Conservation (phyloP, 2,888 invertebrate species). For the Leptinotarsa tumamoca region DNA sequence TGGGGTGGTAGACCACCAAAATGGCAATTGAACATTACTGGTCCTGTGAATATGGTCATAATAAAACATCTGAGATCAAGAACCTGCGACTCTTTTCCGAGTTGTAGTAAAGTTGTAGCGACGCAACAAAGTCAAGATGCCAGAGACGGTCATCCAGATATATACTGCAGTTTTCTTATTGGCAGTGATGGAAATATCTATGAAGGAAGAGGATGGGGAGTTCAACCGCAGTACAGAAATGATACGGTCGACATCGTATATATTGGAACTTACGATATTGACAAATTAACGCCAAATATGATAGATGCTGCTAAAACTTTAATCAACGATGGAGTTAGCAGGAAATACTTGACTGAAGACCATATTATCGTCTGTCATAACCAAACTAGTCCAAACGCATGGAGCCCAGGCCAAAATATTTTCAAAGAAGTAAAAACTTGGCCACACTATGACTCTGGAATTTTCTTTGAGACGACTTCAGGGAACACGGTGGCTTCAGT, state of each 20-base stretch:
- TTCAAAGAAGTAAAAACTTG: constrained; percentile 28
- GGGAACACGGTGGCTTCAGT: not conserved
- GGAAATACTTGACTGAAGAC: constrained; percentile 62
- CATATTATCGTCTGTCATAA: constrained; percentile 69
- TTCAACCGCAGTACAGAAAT: constrained; percentile 53
- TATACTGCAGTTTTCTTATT: constrained; percentile 64
- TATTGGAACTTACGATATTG: constrained; percentile 46
- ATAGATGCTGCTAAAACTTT: constrained; percentile 65
- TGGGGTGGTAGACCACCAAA: constrained; percentile 15
- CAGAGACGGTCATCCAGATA: constrained; percentile 16
- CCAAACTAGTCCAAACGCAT: constrained; percentile 61
- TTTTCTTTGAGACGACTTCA: constrained; percentile 17
- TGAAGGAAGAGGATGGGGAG: constrained; percentile 63
- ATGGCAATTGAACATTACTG: not conserved
- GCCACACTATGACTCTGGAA: constrained; percentile 25
- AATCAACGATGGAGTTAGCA: constrained; percentile 64
- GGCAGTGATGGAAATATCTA: constrained; percentile 71
- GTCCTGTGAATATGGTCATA: constrained; percentile 57
- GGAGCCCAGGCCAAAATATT: constrained; percentile 31
- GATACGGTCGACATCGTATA: constrained; percentile 46
- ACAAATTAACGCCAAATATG: constrained; percentile 61
- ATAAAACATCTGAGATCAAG: constrained; percentile 68
- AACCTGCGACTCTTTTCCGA: constrained; percentile 2
- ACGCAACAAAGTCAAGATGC: constrained; percentile 5
- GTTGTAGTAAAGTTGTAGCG: not conserved